phyloP scores from a whole-genome alignment of 2,888 invertebrate species.

The Dryobotodes eremita region DNA sequence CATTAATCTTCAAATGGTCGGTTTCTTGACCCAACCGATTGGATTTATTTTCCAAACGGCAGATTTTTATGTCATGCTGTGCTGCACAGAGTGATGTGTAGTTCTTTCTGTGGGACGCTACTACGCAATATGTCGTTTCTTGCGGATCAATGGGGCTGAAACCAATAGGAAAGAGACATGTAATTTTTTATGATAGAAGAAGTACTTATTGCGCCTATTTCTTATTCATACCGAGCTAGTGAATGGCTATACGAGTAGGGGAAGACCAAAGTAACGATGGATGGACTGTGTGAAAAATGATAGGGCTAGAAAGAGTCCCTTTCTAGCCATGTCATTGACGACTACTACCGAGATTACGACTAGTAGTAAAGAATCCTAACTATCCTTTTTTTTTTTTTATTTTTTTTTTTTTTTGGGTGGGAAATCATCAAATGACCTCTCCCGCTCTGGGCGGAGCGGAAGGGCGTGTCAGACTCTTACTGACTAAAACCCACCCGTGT shows the following conservation, averaged over 20 bases:
- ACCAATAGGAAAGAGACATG: conserved; percentile 38
- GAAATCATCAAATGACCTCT: too few relatives aligned
- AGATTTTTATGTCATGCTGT: conserved; percentile 79
- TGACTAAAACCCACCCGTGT: too few relatives aligned
- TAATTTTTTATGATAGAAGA: background rate
- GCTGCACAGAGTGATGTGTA: conserved; percentile 88
- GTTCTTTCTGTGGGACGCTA: conserved; percentile 84
- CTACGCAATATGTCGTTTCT: conserved; percentile 86
- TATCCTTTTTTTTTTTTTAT: too few relatives aligned
- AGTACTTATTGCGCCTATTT: background rate
- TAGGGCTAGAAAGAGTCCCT: too few relatives aligned
- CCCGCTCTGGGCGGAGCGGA: too few relatives aligned
- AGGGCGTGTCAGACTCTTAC: too few relatives aligned
- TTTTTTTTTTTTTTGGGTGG: too few relatives aligned
- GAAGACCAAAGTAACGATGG: background rate
- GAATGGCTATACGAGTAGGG: background rate
- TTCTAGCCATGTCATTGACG: too few relatives aligned
- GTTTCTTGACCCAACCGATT: conserved; percentile 68
- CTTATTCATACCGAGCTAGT: background rate
- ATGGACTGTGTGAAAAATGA: too few relatives aligned
- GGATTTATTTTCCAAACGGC: conserved; percentile 75
- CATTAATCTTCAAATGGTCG: conserved; percentile 51
- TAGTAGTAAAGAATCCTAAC: too few relatives aligned
- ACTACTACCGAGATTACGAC: too few relatives aligned
- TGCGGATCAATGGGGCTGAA: conserved; percentile 88